Percentiles rank a stretch among this genome's conserved stretches.
Conservation (phyloP, 1,140 invertebrate genomes). For the Tribolium madens region DNA sequence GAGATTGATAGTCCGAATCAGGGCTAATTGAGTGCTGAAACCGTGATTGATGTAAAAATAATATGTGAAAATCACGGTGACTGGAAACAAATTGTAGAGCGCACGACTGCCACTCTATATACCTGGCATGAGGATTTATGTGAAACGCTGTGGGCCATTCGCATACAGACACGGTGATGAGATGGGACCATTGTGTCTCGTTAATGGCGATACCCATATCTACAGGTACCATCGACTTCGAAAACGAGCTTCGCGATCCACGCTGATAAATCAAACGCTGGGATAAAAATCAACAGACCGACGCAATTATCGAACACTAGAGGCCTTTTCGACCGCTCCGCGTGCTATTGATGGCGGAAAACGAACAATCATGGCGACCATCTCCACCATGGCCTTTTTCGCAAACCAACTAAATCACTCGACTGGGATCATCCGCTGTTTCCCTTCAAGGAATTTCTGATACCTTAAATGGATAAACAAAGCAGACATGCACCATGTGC, state of each 20-base stretch:
- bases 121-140: conserved; percentile 52
- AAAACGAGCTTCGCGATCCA: conserved; percentile 36
- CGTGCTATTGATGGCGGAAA: conserved; percentile 21
- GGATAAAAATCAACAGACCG: conserved; percentile 35
- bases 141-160: conserved; percentile 44
- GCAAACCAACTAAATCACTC: conserved; percentile 17
- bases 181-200: conserved; percentile 46
- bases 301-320: conserved; percentile 38
- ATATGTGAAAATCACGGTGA: conserved; percentile 64
- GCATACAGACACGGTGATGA: conserved; percentile 41
- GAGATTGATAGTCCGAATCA: conserved; percentile 59
- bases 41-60: conserved; percentile 64
- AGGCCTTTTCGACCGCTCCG: conserved; percentile 22
- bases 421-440: not conserved
- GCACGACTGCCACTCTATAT: conserved; percentile 44
- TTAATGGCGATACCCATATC: conserved; percentile 51
- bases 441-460: not conserved
- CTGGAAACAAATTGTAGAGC: conserved; percentile 61
- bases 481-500: not conserved
- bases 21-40: conserved; percentile 63
- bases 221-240: conserved; percentile 46
- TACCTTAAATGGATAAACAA: not conserved
- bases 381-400: conserved; percentile 8
- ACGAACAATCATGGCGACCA: conserved; percentile 10
- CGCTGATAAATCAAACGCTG: conserved; percentile 45